Evolutionary conservation across 1,140 invertebrate species (phyloP).

Genomic region (Vanessa tameamea): DNA sequence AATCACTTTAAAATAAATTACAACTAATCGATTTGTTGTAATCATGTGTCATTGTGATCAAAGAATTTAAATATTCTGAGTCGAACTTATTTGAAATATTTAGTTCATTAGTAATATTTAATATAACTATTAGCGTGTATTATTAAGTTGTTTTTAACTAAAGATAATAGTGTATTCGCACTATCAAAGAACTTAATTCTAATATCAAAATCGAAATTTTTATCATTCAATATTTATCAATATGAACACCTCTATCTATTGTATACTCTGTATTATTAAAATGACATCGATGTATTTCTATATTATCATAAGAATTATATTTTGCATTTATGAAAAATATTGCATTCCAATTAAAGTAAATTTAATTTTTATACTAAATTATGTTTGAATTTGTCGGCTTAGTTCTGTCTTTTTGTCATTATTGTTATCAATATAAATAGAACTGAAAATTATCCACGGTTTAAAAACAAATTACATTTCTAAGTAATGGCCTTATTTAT

Average conservation of each 20-base stretch:
- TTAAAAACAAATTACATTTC: too few relatives aligned
- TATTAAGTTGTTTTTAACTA: not conserved
- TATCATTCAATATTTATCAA: not conserved
- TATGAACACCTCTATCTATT: not conserved
- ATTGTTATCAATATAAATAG: not conserved
- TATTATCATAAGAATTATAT: not conserved
- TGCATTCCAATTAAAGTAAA: conserved; percentile 3
- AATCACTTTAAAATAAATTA: conserved; percentile 27
- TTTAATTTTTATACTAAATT: not conserved
- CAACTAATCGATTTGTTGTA: conserved; percentile 35
- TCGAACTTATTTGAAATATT: conserved; percentile 17
- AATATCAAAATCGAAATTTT: conserved; percentile 3
- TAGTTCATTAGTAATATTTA: conserved; percentile 40
- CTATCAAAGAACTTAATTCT: not conserved
- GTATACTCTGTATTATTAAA: not conserved
- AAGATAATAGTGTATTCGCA: conserved; percentile 1
- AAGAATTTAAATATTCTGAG: not conserved
- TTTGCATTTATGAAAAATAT: conserved; percentile 1
- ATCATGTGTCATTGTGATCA: conserved; percentile 10
- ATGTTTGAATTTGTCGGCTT: not conserved
- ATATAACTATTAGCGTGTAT: conserved; percentile 23
- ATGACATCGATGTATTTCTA: not conserved
- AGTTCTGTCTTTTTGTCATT: not conserved
- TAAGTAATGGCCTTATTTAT: too few relatives aligned
- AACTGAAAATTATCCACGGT: not conserved